Evolutionary conservation across 2,888 invertebrate species (phyloP).

Genomic region (Agrilus biguttatus): DNA sequence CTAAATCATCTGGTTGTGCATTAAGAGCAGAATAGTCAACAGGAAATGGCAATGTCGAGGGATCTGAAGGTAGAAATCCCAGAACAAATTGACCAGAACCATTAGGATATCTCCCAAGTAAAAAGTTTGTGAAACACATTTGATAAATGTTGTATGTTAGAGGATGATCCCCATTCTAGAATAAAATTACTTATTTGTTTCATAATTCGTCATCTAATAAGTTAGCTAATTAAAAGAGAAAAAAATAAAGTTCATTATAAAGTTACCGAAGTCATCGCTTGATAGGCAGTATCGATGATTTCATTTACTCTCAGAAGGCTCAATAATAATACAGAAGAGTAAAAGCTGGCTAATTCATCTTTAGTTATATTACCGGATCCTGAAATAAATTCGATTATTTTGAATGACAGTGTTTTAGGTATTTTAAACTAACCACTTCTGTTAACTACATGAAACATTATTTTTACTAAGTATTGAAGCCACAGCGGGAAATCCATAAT

Average conservation of each 20-base stretch:
- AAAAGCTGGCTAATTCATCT: constrained; percentile 52
- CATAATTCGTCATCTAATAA: not conserved
- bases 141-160: constrained; percentile 54
- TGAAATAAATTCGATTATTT: constrained; percentile 19
- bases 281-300: constrained; percentile 52
- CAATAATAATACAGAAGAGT: constrained; percentile 54
- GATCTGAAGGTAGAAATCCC: constrained; percentile 42
- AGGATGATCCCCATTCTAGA: constrained; percentile 54
- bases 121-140: constrained; percentile 59
- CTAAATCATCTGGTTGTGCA: constrained; percentile 52
- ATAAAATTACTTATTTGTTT: constrained; percentile 12
- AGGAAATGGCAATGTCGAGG: constrained; percentile 48
- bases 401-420: not conserved
- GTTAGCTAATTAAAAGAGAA: too few relatives aligned
- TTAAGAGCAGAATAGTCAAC: constrained; percentile 64
- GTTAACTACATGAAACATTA: constrained; percentile 55
- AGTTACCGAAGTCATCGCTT: constrained; percentile 60
- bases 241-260: not conserved
- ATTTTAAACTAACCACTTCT: constrained; percentile 39
- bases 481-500: constrained; percentile 56
- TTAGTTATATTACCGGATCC: constrained; percentile 53
- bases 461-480: constrained; percentile 58
- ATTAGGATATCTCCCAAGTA: constrained; percentile 59
- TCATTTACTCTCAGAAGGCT: constrained; percentile 46
- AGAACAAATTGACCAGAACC: constrained; percentile 63